A percentile compares a stretch with the other conserved stretches of the same genome.
phyloP scores from a whole-genome alignment of 2,113 vertebrate species.

The Tauraco erythrolophus region DNA sequence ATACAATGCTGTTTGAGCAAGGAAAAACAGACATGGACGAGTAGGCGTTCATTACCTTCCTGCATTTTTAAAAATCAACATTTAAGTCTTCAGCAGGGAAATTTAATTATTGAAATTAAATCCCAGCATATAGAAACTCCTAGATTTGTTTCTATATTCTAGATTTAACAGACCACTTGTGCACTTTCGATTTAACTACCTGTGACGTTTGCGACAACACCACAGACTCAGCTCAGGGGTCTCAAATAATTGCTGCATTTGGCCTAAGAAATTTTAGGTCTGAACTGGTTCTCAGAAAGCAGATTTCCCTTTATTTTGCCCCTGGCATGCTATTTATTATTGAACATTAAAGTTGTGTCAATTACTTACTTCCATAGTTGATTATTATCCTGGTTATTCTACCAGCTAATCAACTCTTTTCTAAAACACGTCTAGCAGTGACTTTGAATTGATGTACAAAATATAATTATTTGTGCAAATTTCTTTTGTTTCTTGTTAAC shows the following conservation, averaged over 20 bases:
- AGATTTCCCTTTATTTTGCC: constrained; percentile 63
- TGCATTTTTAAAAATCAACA: constrained; percentile 20
- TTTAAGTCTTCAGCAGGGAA: constrained; percentile 4
- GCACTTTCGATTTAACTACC: constrained; percentile 9
- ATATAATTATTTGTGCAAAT: constrained; percentile 68
- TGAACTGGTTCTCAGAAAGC: constrained; percentile 26
- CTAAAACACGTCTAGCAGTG: constrained; percentile 36
- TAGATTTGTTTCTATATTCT: no score
- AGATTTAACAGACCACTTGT: not conserved
- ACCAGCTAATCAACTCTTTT: constrained; percentile 63
- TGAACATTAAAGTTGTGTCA: constrained; percentile 76
- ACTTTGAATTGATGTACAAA: constrained; percentile 24
- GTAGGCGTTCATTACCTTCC: constrained; percentile 4
- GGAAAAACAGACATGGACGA: not conserved
- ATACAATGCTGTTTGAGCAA: not conserved
- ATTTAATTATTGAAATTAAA: constrained; percentile 27
- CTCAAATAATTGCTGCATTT: constrained; percentile 15
- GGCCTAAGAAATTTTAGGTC: constrained; percentile 43
- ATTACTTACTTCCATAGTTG: constrained; percentile 70
- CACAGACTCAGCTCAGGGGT: not conserved
- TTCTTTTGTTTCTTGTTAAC: constrained; percentile 67
- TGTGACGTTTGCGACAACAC: constrained; percentile 22
- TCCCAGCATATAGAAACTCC: not conserved
- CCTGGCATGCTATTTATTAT: constrained; percentile 66
- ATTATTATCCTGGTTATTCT: constrained; percentile 71